Percentiles rank a stretch among this genome's conserved stretches.
Evolutionary conservation across 2,113 vertebrate species (phyloP).

Genomic region (Myrmecobius fasciatus): DNA sequence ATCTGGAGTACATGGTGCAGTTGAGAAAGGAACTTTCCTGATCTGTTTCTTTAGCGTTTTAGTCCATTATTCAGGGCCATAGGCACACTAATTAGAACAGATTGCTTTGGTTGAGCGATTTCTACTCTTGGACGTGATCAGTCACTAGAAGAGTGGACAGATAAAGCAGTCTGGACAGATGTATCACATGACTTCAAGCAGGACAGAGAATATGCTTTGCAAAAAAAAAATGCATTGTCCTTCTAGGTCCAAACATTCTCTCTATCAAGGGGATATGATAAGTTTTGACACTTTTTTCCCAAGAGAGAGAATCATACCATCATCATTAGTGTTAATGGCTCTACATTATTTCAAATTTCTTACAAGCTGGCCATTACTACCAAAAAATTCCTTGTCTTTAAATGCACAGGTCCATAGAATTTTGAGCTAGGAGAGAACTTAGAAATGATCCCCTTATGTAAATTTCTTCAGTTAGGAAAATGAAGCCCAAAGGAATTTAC

Average conservation of each 20-base stretch:
- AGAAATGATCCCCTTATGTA: neutral
- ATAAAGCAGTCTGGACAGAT: neutral
- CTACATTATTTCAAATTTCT: neutral
- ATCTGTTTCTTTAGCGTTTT: neutral
- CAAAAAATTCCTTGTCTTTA: neutral
- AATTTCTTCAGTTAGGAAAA: neutral
- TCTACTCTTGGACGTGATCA: constrained; percentile 6
- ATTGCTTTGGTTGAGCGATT: neutral
- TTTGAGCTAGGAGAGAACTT: neutral
- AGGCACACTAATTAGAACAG: constrained; percentile 39
- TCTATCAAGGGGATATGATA: neutral
- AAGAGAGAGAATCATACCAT: neutral
- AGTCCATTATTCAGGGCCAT: constrained; percentile 51
- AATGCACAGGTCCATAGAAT: neutral
- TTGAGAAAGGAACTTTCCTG: neutral
- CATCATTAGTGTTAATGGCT: neutral
- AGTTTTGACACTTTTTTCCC: neutral
- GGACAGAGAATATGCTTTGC: neutral
- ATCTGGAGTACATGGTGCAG: neutral
- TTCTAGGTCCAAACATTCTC: neutral
- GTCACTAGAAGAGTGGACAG: constrained; percentile 12
- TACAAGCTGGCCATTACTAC: neutral
- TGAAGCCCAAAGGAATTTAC: neutral
- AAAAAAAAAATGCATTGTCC: neutral
- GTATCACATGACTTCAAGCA: neutral